Evolutionary conservation across 2,888 invertebrate species (phyloP).

Genomic region (Lottia scabra): DNA sequence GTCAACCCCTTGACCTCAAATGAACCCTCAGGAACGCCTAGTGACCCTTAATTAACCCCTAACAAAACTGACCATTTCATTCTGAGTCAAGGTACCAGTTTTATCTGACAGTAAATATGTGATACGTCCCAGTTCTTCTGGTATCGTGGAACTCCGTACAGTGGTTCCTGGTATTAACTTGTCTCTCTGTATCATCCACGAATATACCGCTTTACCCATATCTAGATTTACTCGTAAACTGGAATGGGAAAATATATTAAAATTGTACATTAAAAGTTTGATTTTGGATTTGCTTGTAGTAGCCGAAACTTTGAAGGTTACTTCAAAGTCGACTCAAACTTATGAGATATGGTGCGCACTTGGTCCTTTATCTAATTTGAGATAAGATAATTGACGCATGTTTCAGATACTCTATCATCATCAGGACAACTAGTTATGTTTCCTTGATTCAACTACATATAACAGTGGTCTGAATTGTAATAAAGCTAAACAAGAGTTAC

Average conservation of each 20-base stretch:
- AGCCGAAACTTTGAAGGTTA: too few species aligned
- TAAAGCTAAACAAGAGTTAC: conserved; percentile 34
- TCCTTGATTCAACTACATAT: too few species aligned
- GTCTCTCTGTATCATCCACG: conserved; percentile 96
- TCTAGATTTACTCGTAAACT: conserved; percentile 98
- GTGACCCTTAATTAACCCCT: too few species aligned
- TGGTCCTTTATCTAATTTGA: too few species aligned
- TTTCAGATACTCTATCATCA: too few species aligned
- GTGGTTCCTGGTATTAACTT: conserved; percentile 93
- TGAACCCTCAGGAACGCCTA: too few species aligned
- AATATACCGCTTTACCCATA: conserved; percentile 98
- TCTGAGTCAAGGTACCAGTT: conserved; percentile 98
- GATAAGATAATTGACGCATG: too few species aligned
- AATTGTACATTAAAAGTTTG: conserved; percentile 3
- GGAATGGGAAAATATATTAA: conserved; percentile 29
- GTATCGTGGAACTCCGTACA: conserved; percentile 96
- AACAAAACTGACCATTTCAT: conserved; percentile 88
- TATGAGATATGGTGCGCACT: too few species aligned
- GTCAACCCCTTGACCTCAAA: too few species aligned
- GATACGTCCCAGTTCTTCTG: conserved; percentile 96
- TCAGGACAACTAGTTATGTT: too few species aligned
- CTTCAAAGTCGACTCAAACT: too few species aligned
- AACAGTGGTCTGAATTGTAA: too few species aligned
- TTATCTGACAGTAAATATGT: conserved; percentile 97
- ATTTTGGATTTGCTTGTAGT: background rate